Conservation (phyloP, 1,140 invertebrate genomes). For the Pseudomyrmex concolor region DNA sequence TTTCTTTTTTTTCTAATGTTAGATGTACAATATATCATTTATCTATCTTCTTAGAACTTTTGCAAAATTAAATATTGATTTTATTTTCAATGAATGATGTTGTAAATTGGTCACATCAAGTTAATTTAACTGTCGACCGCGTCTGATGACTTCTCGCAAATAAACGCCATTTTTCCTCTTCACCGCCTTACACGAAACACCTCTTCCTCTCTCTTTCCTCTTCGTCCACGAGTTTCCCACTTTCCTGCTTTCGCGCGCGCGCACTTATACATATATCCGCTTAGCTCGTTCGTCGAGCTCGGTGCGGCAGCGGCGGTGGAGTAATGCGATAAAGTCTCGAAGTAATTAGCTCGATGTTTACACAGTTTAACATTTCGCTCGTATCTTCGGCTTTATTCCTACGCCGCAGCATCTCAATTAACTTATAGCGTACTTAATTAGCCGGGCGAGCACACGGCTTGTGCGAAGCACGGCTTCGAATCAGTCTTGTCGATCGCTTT, state of each 20-base stretch:
- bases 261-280: conserved; percentile 36
- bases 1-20: background rate
- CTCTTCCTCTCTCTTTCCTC: conserved; percentile 36
- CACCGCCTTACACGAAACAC: conserved; percentile 12
- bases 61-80: background rate
- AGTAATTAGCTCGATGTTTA: conserved; percentile 76
- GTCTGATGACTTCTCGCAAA: conserved; percentile 18
- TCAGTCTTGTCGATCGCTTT: conserved; percentile 48
- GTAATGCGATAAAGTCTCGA: conserved; percentile 71
- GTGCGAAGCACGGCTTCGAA: conserved; percentile 50
- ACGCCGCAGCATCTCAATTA: conserved; percentile 69
- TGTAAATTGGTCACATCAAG: background rate
- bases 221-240: background rate
- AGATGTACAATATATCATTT: background rate
- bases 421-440: conserved; percentile 74
- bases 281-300: conserved; percentile 7
- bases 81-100: background rate
- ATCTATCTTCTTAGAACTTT: background rate
- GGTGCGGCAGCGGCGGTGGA: background rate
- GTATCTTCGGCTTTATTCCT: conserved; percentile 70
- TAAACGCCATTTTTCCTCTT: conserved; percentile 9
- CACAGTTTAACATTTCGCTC: conserved; percentile 73
- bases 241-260: conserved; percentile 41
- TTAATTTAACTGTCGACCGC: conserved; percentile 29
- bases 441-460: conserved; percentile 62